Conservation (phyloP, 2,113 vertebrate species). For the Lates calcarifer region DNA sequence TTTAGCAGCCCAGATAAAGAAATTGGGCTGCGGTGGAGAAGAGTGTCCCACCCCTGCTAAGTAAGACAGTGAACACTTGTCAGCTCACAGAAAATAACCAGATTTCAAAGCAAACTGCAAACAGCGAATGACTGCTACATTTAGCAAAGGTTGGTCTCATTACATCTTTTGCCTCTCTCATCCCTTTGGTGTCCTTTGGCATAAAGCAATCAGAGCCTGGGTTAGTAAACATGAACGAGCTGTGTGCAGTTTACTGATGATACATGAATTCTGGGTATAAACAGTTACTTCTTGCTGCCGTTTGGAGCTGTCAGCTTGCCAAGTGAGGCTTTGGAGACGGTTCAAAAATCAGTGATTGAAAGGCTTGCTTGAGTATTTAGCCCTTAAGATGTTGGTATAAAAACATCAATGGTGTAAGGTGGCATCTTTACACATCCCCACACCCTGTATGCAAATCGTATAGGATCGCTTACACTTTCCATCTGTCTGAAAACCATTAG, state of each 20-base stretch:
- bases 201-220: conserved; percentile 30
- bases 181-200: conserved; percentile 32
- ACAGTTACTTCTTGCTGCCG: conserved; percentile 27
- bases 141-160: conserved; percentile 14
- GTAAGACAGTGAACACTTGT: conserved; percentile 11
- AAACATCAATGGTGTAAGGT: conserved; percentile 15
- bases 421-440: neutral
- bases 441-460: conserved; percentile 40
- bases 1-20: conserved; percentile 23
- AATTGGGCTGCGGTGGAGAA: neutral
- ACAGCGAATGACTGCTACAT: conserved; percentile 10
- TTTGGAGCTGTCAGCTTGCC: conserved; percentile 47
- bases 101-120: conserved; percentile 27
- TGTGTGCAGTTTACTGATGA: conserved; percentile 29
- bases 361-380: conserved; percentile 38
- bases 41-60: neutral
- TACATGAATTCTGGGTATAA: conserved; percentile 37
- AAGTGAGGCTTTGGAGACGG: conserved; percentile 25
- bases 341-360: conserved; percentile 41
- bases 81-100: conserved; percentile 17
- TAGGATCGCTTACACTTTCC: conserved; percentile 15
- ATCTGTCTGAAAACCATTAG: conserved; percentile 44
- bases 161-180: conserved; percentile 14
- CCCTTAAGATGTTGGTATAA: conserved; percentile 19
- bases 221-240: conserved; percentile 8